These are phyloP conservation scores for Sapayoa aenigma DNA, from an alignment of 2,113 vertebrate species.

Conservation along the genomic window DNA sequence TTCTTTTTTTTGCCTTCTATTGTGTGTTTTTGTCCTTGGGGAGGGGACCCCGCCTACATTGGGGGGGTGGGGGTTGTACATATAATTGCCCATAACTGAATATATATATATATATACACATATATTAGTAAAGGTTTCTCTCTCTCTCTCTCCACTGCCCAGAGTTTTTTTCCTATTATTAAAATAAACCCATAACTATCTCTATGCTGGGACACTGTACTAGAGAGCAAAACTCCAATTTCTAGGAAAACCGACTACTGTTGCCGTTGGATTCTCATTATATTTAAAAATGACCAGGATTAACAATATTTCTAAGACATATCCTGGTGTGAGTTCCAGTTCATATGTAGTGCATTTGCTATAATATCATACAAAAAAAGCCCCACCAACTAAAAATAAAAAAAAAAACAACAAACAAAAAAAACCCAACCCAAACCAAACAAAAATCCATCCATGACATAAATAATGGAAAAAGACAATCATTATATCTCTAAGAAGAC, in stretches of 20 bases:
- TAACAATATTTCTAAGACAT: neutral
- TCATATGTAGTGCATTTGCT: neutral
- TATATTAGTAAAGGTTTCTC: too few relatives aligned
- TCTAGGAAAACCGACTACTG: neutral
- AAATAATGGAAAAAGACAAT: neutral
- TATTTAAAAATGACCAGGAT: neutral
- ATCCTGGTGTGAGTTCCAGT: neutral
- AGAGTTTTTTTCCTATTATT: too few relatives aligned
- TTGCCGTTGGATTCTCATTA: neutral
- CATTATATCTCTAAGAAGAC: neutral
- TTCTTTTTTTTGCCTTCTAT: too few relatives aligned
- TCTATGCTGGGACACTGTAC: too few relatives aligned
- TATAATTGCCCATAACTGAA: too few relatives aligned
- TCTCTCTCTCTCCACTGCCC: too few relatives aligned
- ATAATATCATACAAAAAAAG: neutral
- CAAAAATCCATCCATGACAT: neutral
- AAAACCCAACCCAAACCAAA: neutral
- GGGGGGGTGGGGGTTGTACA: too few relatives aligned
- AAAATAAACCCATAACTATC: too few relatives aligned
- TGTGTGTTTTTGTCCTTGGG: too few relatives aligned
- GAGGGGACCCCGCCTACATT: too few relatives aligned
- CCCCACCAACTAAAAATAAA: neutral
- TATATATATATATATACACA: too few relatives aligned
- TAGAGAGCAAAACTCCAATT: neutral
- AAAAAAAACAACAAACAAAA: neutral